Conservation (phyloP, 1,140 invertebrate species). For the Dinoponera quadriceps region DNA sequence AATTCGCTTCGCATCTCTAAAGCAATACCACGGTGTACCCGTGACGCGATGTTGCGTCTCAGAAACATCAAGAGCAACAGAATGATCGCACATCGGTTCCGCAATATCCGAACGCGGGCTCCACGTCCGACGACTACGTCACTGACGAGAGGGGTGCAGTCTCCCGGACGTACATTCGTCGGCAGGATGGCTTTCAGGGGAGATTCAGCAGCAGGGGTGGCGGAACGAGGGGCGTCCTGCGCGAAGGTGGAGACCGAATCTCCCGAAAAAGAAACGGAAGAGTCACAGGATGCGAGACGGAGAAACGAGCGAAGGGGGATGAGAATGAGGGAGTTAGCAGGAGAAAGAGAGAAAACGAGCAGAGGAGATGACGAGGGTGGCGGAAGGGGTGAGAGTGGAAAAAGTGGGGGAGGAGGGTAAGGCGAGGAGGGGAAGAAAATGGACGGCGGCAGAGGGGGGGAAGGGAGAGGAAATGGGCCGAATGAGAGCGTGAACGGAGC, state of each 20-base stretch:
- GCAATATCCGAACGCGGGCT: slow-evolving; percentile 24
- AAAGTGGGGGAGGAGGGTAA: not conserved
- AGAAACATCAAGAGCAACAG: not conserved
- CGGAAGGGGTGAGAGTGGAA: not conserved
- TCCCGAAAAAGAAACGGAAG: slow-evolving; percentile 31
- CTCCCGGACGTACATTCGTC: slow-evolving; percentile 57
- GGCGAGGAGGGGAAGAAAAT: not conserved
- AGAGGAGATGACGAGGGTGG: not conserved
- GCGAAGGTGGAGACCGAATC: slow-evolving; percentile 37
- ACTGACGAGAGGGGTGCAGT: slow-evolving; percentile 61
- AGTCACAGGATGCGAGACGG: not conserved
- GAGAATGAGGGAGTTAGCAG: not conserved
- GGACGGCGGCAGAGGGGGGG: not conserved
- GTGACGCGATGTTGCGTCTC: not conserved
- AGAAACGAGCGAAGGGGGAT: not conserved
- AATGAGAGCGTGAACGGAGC: slow-evolving; percentile 13
- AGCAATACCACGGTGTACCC: not conserved
- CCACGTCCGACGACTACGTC: slow-evolving; percentile 31
- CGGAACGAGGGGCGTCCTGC: slow-evolving; percentile 19
- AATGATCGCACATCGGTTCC: not conserved
- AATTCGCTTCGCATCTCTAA: not conserved
- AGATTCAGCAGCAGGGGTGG: slow-evolving; percentile 49
- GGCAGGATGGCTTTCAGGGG: slow-evolving; percentile 56
- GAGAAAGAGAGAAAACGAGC: slow-evolving; percentile 9
- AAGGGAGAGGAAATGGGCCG: slow-evolving; percentile 11